These are phyloP conservation scores for Pogonognathellus flavescens DNA, from an alignment of 1,140 invertebrate genomes.

Conservation along the genomic window DNA sequence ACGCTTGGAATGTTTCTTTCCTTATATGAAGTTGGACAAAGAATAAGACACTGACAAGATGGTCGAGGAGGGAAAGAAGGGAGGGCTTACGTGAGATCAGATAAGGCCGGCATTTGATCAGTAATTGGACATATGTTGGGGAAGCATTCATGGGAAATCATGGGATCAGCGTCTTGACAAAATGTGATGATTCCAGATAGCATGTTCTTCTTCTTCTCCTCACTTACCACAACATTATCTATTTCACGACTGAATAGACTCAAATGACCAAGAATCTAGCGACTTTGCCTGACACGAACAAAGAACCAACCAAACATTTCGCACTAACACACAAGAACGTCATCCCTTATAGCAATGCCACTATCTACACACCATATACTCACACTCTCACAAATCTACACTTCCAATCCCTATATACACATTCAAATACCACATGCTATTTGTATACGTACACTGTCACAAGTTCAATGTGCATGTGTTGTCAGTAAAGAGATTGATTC, in stretches of 20 bases:
- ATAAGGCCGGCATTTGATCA: conserved; percentile 60
- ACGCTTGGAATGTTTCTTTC: neutral
- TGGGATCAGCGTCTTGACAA: conserved; percentile 61
- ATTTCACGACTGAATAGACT: neutral
- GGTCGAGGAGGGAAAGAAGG: conserved; percentile 42
- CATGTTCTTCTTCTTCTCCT: conserved; percentile 36
- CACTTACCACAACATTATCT: conserved; percentile 12
- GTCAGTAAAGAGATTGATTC: too few species aligned
- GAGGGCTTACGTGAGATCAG: conserved; percentile 57
- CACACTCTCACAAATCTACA: neutral
- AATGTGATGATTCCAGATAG: conserved; percentile 60
- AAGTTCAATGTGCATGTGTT: too few species aligned
- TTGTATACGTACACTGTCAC: too few species aligned
- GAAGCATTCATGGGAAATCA: conserved; percentile 62
- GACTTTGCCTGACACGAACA: neutral
- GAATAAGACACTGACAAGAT: conserved; percentile 35
- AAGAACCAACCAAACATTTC: neutral
- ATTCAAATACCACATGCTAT: neutral
- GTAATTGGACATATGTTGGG: conserved; percentile 61
- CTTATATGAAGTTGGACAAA: neutral
- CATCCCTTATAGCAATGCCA: neutral
- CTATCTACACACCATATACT: neutral
- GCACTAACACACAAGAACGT: neutral
- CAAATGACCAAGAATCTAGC: neutral
- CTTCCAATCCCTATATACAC: neutral